Base-by-base conservation (phyloP, 1,140 invertebrate species). In the Nasonia vitripennis region DNA sequence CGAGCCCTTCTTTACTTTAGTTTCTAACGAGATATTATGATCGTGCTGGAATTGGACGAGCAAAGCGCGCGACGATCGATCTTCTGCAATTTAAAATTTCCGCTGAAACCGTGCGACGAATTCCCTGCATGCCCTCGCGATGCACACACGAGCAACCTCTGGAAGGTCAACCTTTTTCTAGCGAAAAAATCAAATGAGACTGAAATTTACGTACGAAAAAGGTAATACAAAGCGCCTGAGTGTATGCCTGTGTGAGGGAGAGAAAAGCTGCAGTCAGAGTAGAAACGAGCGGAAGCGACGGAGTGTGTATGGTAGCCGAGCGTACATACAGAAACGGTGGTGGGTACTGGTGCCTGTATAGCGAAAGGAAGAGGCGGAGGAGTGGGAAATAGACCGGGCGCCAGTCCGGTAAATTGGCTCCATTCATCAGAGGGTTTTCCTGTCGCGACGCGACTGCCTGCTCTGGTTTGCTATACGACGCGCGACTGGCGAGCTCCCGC, bases 381-480 rank as follows among this genome's bases (percentile, higher is more conserved):
- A 62, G 20, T 48, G 82, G 78, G 27, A 71, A 85, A 85, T 81
- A 68, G 41, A 81, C 84, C 77, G 86, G 89, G 86, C 88, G 88
- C 81, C 88, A 89, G 88, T 90, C 88, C 89, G 82, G 87, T 89
- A 90, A 90, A 90, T 90, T 89, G 89, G 90, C 89, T 89, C 89
- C 88, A 90, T 90, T 89, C 89, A 89, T 89, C 89, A 89, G 81
- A 87, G 80, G 78, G 78, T 73, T 81, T 81, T 88, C 87, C 87
- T 83, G 87, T 89, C 89, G 87, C 85, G 84, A 84, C 80, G 86
- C 85, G 74, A 67, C 86, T 83, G 84, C 68, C 71, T 81, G 84
- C 71, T 84, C 75, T 86, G 27, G 81, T 14, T 17, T 41, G n/a
- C 17, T 34, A 41, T 51, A 12, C 34, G 9, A 41, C 34, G 41